A percentile compares a stretch with the other conserved stretches of the same genome.
These are phyloP conservation scores for Anseranas semipalmata DNA, from an alignment of 2,113 vertebrate species.

Conservation along the genomic window DNA sequence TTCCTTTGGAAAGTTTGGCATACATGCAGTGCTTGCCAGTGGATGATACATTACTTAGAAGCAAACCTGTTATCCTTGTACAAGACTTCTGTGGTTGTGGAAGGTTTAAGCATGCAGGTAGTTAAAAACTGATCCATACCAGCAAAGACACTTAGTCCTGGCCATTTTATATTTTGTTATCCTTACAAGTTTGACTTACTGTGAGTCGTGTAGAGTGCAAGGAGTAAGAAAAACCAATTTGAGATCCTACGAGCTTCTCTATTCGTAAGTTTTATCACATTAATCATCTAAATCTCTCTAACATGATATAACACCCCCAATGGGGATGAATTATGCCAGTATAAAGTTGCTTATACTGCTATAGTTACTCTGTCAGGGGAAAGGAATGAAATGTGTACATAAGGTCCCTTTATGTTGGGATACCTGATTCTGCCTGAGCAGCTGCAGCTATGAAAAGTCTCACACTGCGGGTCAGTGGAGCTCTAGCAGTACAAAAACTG, in stretches of 20 bases:
- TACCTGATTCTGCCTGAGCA: not conserved
- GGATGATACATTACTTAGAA: not conserved
- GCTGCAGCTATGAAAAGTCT: not conserved
- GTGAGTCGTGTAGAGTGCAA: constrained; percentile 34
- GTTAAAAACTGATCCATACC: constrained; percentile 4
- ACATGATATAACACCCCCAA: constrained; percentile 42
- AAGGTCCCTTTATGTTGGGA: not conserved
- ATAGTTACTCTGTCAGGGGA: not conserved
- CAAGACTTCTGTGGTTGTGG: not conserved
- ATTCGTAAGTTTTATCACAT: constrained; percentile 31
- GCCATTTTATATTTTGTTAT: constrained; percentile 40
- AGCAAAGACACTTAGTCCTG: not conserved
- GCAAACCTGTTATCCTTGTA: not conserved
- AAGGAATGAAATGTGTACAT: not conserved
- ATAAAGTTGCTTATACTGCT: not conserved
- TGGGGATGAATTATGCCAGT: constrained; percentile 36
- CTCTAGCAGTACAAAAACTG: not conserved
- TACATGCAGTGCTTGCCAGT: not conserved
- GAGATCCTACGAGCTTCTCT: constrained; percentile 19
- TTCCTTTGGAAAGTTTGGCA: constrained; percentile 23
- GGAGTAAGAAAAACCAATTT: constrained; percentile 31
- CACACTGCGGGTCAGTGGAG: not conserved
- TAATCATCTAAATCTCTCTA: constrained; percentile 56
- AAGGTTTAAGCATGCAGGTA: not conserved
- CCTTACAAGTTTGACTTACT: constrained; percentile 39